Base-by-base conservation (phyloP, 2,113 vertebrate genomes). In the Elephas maximus region DNA sequence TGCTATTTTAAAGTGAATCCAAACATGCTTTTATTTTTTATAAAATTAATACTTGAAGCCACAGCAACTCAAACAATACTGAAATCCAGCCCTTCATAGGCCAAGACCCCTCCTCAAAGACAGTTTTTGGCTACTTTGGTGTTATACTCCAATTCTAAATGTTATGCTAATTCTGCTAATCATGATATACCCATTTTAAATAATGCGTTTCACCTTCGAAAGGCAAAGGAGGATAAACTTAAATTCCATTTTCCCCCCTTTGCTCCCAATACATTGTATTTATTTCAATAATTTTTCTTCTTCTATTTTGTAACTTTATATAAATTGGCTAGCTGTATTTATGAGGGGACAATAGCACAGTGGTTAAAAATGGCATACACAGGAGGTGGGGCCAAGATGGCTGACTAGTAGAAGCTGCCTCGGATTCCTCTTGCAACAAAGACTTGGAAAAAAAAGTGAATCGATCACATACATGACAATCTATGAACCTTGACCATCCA, bases 1-100 rank as follows among this genome's bases (percentile, higher is more conserved):
- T 92, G 85, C 14, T 51, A 82, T 67, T 94, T 92, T n/a, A 74
- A 89, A 78, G 93, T 28, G 73, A 82, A 74, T 12, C 37, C 18
- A 77, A 86, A 48, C 41, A 33, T 65, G 30, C 65, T 73, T 80
- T 80, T 10, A 30, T 30, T 67, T 67, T 63, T 63, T 37, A 65
- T 74, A 21, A 84, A 93, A 82, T 76, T 53, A 83, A 44, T 74
- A 73, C 9, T 51, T 45, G 18, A 79, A 69, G 63, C 45, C 15
- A 62, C 37, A 80, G 30, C 41, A 69, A 69, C 9, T 80, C 41
- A 51, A 74, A 81, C 26, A 63, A 76, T 53, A 53, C 41, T 85
- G 93, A 91, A 77, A 93, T 79, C 57, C 48, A 60, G 5, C 24
- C 5, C 23, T 91, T 87, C 24, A 18, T 8, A 48, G 37, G 26